Base-by-base conservation (phyloP, 2,888 invertebrate species). In the Hydriomena furcata region DNA sequence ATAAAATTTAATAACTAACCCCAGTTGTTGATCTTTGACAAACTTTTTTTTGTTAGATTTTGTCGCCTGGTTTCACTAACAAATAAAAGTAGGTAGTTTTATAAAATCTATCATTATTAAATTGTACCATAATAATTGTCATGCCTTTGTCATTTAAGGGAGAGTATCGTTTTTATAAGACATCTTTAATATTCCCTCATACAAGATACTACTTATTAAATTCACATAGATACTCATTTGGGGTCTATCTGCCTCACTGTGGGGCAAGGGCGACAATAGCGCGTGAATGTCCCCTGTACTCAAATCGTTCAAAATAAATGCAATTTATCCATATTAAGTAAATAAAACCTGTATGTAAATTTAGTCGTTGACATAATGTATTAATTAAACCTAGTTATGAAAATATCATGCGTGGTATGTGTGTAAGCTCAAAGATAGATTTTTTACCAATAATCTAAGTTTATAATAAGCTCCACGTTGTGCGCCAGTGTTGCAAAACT, bases 11-110 rank as follows among this genome's bases (percentile, higher is more conserved):
- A 82, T 81, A 74, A 82, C 73, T 84, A 17, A 85, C 76, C 78
- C 81, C 82, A 83, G 83, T 85, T 87, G 83, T 85, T 82, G 82
- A 80, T 82, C 80, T 84, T 81, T 79, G 74, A 73, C 71, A n/a
- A n/a, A 69, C 72, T 54, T 49, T 55, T 76, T 80, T 80, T 78
- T 72, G 82, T 84, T 82, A 72, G 76, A 82, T 84, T 85, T 82
- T 80, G 81, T 79, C 75, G 82, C 82, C 84, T 86, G 85, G 82
- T 79, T 52, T 70, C 61, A 65, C 38, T 56, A 49, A 52, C 54
- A 57, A 61, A 46, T 47, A 40, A 50, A 56, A 48, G 47, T 53
- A 57, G 55, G 35, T 55, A 55, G 55, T 55, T 55, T 55, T 55
- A 55, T 54, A 51, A 55, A 50, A 54, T 45, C 45, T 37, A 43